A percentile compares a stretch with the other conserved stretches of the same genome.
These are phyloP conservation scores for Chymomyza costata DNA, from an alignment of 1,140 invertebrate species.

Conservation along the genomic window DNA sequence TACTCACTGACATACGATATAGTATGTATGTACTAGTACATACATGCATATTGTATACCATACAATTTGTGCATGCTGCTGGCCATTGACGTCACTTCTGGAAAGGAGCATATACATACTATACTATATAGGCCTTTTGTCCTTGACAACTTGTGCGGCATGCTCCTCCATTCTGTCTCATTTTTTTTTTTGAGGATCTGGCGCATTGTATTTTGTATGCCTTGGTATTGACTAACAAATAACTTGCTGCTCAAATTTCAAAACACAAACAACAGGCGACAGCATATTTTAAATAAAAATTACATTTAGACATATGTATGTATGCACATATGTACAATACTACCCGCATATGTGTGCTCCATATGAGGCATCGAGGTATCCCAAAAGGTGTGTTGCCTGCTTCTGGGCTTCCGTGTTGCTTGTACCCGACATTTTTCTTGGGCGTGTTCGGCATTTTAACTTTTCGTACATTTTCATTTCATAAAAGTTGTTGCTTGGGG, in stretches of 20 bases:
- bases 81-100: conserved; percentile 30
- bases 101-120: too few relatives aligned
- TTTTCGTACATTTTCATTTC: conserved; percentile 12
- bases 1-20: too few relatives aligned
- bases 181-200: conserved; percentile 8
- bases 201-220: too few relatives aligned
- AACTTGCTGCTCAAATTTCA: conserved; percentile 18
- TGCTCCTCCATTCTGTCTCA: conserved; percentile 6
- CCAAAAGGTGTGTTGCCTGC: conserved; percentile 18
- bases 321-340: too few relatives aligned
- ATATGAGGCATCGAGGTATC: background rate
- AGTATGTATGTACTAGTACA: too few relatives aligned
- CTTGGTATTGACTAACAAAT: conserved; percentile 1
- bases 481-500: conserved; percentile 15
- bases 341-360: too few relatives aligned
- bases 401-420: conserved; percentile 5
- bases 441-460: conserved; percentile 32
- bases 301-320: too few relatives aligned
- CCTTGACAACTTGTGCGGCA: conserved; percentile 22
- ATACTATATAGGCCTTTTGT: conserved; percentile 12
- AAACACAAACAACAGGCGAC: conserved; percentile 4
- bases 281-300: too few relatives aligned
- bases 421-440: background rate
- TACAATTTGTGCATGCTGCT: too few relatives aligned
- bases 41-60: too few relatives aligned